Percentiles rank a stretch among this genome's conserved stretches.
Evolutionary conservation across 2,888 invertebrate species (phyloP).

Genomic region (Neoascia interrupta): DNA sequence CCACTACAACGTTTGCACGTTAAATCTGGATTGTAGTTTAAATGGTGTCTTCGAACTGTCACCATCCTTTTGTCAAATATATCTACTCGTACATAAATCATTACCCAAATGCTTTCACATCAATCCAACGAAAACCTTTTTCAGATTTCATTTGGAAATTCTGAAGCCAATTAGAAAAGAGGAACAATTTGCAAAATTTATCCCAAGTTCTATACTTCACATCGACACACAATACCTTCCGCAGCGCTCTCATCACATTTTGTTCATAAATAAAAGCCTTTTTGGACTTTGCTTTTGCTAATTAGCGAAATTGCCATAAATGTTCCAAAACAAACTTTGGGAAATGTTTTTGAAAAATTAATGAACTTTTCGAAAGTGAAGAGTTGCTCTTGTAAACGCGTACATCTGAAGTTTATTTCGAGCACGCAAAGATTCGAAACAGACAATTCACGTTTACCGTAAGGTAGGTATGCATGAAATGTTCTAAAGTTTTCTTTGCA

Average conservation of each 20-base stretch:
- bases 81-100: background rate
- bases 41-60: too few species aligned
- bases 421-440: background rate
- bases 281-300: background rate
- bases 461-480: background rate
- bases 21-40: too few species aligned
- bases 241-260: background rate
- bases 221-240: background rate
- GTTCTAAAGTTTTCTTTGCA: background rate
- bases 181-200: background rate
- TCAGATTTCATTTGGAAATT: background rate
- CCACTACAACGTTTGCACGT: too few species aligned
- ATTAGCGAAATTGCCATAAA: background rate
- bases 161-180: background rate
- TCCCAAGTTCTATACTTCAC: background rate
- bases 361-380: background rate
- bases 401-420: background rate
- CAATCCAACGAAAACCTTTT: background rate
- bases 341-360: constrained; percentile 1
- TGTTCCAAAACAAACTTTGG: constrained; percentile 4
- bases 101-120: background rate
- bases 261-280: background rate
- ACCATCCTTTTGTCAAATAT: too few species aligned
- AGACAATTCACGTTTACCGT: too few species aligned
- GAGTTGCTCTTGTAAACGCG: background rate